phyloP scores from a whole-genome alignment of 2,888 invertebrate genomes.

The Cheilosia variabilis region DNA sequence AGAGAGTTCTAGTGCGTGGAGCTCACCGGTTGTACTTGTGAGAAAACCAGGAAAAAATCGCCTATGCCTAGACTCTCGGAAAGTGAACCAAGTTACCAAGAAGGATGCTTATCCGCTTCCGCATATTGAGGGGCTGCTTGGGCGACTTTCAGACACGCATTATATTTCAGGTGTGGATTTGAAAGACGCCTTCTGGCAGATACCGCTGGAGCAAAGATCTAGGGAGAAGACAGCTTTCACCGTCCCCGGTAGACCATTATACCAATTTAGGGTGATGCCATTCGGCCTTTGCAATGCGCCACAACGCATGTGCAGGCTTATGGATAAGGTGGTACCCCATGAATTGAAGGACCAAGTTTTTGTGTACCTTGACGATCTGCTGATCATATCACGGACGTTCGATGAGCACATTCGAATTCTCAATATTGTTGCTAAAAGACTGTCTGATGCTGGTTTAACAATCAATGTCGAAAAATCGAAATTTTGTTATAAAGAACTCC shows the following conservation, averaged over 20 bases:
- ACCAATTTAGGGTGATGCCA: too few species aligned
- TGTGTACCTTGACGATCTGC: constrained; percentile 60
- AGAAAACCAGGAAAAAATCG: constrained; percentile 76
- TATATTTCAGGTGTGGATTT: constrained; percentile 26
- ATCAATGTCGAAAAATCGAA: constrained; percentile 25
- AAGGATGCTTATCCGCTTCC: constrained; percentile 22
- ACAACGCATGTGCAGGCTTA: too few species aligned
- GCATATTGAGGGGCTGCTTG: constrained; percentile 66
- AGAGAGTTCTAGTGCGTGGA: constrained; percentile 77
- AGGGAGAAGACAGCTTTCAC: too few species aligned
- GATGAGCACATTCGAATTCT: background rate
- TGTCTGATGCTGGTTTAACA: constrained; percentile 20
- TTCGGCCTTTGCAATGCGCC: too few species aligned
- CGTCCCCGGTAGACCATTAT: too few species aligned
- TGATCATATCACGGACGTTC: constrained; percentile 50
- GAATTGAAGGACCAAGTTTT: constrained; percentile 52
- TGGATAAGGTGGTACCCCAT: background rate
- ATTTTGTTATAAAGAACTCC: too few species aligned
- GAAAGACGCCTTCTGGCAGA: background rate
- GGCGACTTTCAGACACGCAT: constrained; percentile 30
- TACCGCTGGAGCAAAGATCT: background rate
- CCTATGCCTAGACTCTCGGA: constrained; percentile 78
- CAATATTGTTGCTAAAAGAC: constrained; percentile 8
- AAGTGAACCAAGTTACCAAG: constrained; percentile 77
- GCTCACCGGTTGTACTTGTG: constrained; percentile 78